Evolutionary conservation across 2,797 vertebrate genomes (phyloP), one percentile per base, ranked within the genome.

Genomic region (Octomys mimax): DNA sequence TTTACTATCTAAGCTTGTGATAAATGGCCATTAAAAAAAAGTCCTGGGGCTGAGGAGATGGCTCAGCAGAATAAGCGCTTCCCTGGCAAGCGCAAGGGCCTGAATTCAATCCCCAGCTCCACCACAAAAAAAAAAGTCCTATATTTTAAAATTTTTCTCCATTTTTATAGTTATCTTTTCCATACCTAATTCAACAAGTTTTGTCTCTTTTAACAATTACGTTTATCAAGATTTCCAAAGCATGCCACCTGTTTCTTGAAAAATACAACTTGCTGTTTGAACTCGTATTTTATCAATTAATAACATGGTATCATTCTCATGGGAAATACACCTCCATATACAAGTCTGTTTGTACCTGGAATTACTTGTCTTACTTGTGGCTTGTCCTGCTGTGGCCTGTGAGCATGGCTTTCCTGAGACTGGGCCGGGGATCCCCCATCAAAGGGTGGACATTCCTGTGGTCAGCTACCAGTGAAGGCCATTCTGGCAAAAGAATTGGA

Each of bases 161-260:
- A 31, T 62, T 82, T 39, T 85, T 70, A 52, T 21, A 33, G 54
- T 2, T 61, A 64, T 68, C n/a, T 70, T 68, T 79, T 33, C n/a
- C 46, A 54, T n/a, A n/a, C 7, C 3, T 33, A 91, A 92, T 42
- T 33, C 64, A 95, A 68, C 4, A 80, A n/a, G 31, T 49, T 85
- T 54, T 77, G 4, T 54, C 54, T 79, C 26, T 39, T 77, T 61
- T 73, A 94, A 61, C 28, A 92, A 64, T 62, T 64, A 49, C 9
- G 24, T 73, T 93, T 82, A 85, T 71, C 24, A 54, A 57, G 19
- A 82, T 95, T 92, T 57, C 70, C 28, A 36, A 68, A 95, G 59
- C 14, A 83, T 42, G 62, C 8, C 14, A 83, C 2, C 75, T 81
- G 14, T 52, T 90, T 92, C 87, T 12, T 52, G 0, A 78, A 82